Conservation (phyloP, 2,888 invertebrate genomes). For the Drosophila multiciliata region DNA sequence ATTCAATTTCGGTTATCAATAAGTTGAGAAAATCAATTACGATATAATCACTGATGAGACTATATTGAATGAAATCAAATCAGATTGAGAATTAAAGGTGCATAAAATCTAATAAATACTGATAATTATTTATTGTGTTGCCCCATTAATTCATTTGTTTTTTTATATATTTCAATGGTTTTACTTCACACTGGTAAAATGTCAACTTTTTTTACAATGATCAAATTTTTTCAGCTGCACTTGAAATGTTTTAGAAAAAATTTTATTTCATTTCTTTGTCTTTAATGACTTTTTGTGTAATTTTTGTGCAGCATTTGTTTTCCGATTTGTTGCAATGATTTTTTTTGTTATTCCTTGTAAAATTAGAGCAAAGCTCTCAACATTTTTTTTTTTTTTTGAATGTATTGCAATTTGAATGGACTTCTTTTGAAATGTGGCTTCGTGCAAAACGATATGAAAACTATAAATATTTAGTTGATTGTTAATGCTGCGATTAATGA, state of each 20-base stretch:
- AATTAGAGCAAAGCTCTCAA: conserved; percentile 73
- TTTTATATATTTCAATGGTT: not conserved
- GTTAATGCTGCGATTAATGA: conserved; percentile 61
- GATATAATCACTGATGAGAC: not conserved
- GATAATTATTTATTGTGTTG: not conserved
- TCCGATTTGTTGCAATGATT: conserved; percentile 40
- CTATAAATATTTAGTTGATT: conserved; percentile 60
- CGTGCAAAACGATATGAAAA: conserved; percentile 28
- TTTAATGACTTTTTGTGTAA: conserved; percentile 20
- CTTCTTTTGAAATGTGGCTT: conserved; percentile 17
- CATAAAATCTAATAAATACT: not conserved
- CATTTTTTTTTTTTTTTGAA: conserved; percentile 35
- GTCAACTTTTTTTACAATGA: conserved; percentile 23
- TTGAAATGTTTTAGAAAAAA: conserved; percentile 26
- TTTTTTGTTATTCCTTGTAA: conserved; percentile 45
- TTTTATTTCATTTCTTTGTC: conserved; percentile 34
- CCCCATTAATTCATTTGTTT: not conserved
- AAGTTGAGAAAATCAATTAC: not conserved
- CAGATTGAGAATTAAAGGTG: not conserved
- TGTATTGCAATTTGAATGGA: conserved; percentile 37
- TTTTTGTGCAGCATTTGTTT: conserved; percentile 24
- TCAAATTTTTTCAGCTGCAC: conserved; percentile 18
- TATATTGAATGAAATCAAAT: not conserved
- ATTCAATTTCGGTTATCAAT: not conserved
- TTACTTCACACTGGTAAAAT: not conserved